A percentile compares a stretch with the other conserved stretches of the same genome.
Conservation (phyloP, 2,113 vertebrate species). For the Puffinus mauretanicus region DNA sequence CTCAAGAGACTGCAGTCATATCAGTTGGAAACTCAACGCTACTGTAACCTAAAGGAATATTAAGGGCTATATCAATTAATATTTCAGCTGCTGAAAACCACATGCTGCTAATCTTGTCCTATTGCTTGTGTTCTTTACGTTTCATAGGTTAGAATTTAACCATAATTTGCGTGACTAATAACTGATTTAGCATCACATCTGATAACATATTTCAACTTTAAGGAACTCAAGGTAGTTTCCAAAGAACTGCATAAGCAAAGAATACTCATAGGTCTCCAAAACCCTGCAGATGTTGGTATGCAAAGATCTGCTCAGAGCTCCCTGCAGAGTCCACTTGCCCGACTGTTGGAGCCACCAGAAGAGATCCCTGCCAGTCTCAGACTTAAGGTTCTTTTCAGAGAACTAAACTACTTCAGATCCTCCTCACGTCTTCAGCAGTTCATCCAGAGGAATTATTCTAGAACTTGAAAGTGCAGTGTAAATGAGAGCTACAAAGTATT, state of each 20-base stretch:
- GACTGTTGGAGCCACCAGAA: background rate
- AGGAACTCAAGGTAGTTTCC: background rate
- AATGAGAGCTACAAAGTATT: background rate
- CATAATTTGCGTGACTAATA: background rate
- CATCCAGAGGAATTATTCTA: background rate
- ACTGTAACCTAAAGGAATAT: background rate
- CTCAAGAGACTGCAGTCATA: background rate
- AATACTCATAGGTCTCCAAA: background rate
- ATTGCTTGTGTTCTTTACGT: background rate
- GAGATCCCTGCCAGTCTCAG: background rate
- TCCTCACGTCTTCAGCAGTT: background rate
- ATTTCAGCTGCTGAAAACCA: background rate
- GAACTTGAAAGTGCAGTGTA: background rate
- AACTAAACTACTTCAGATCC: background rate
- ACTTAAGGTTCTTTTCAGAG: background rate
- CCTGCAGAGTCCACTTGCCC: background rate
- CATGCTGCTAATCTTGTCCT: background rate
- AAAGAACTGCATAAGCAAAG: background rate
- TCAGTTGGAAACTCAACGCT: background rate
- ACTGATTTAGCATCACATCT: background rate
- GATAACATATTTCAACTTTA: background rate
- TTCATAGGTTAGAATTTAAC: background rate
- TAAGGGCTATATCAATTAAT: background rate
- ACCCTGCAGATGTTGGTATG: background rate
- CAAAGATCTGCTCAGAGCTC: background rate